Evolutionary conservation across 2,888 invertebrate genomes (phyloP), one percentile per base, ranked within the genome.

Genomic region (Punctoribates punctum): DNA sequence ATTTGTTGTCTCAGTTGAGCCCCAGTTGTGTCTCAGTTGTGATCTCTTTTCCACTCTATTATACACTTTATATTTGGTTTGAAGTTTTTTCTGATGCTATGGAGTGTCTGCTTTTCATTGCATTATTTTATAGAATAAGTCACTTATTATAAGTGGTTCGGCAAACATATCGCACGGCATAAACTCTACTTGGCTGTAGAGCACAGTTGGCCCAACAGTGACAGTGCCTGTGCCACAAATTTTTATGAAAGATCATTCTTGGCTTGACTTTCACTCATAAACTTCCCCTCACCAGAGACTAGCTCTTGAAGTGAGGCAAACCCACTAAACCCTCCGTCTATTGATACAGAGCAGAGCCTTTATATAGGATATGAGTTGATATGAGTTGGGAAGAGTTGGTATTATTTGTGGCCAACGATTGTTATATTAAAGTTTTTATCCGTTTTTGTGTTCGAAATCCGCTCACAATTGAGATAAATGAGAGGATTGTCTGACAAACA

Each of bases 401-500:
- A 2, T 11, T 23, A 9, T 23, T 57, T 57, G 57, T 57, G 57
- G 25, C 57, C 57, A 57, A 57, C 13, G 57, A 57, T 65, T 65
- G n/a, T 27, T 65, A n/a, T 65, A 65, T 65, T 65, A 65, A 65
- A 65, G 34, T 65, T 65, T 65, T 4, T 29, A 13, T 23, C 25
- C 27, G 29, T 23, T 57, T 57, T 57, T 54, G 54, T 57, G 27
- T 20, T 42, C 46, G 9, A 70, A 70, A 70, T 46, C 70, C 70
- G 25, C 23, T 42, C 46, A 5, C 42, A 70, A 70, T 70, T 70
- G 42, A 70, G 70, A 70, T 70, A 70, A 70, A 70, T 70, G 70
- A 46, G 42, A 17, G 34, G 13, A 38, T 38, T 70, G 20, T 46
- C n/a, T n/a, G 46, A n/a, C 25, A 65, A 57, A 57, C 23, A 20